Evolutionary conservation across 2,113 vertebrate genomes (phyloP).

Genomic region (Tenebrosternarchus preto): DNA sequence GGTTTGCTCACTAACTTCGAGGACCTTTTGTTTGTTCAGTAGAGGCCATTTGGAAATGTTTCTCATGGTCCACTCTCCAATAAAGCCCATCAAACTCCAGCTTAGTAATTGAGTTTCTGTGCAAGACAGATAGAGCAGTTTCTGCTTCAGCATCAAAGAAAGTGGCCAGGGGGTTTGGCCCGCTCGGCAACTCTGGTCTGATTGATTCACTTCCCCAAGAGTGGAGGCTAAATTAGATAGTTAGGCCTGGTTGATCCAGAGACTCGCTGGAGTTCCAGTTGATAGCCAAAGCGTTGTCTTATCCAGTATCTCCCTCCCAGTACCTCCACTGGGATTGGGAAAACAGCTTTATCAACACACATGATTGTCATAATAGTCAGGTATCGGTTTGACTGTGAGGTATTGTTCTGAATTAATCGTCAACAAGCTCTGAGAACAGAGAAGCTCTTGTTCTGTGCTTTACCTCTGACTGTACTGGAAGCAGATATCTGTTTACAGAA

Average conservation of each 20-base stretch:
- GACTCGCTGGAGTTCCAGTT: slow-evolving; percentile 7
- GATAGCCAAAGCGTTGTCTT: background rate
- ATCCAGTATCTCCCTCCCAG: background rate
- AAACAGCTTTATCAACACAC: background rate
- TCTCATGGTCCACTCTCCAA: slow-evolving; percentile 44
- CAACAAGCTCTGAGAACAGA: background rate
- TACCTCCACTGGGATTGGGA: background rate
- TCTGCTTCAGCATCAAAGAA: slow-evolving; percentile 42
- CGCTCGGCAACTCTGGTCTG: slow-evolving; percentile 26
- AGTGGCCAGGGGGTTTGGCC: slow-evolving; percentile 33
- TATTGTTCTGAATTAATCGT: background rate
- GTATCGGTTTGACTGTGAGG: background rate
- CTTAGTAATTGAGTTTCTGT: slow-evolving; percentile 46
- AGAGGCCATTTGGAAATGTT: slow-evolving; percentile 42
- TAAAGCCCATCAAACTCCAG: slow-evolving; percentile 44
- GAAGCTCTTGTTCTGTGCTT: too few species aligned
- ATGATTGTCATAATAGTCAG: background rate
- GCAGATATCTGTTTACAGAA: background rate
- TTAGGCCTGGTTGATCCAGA: slow-evolving; percentile 43
- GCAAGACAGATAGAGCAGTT: slow-evolving; percentile 41
- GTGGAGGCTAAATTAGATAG: slow-evolving; percentile 38
- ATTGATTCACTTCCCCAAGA: slow-evolving; percentile 46
- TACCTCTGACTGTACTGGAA: too few species aligned
- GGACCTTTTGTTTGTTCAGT: slow-evolving; percentile 19
- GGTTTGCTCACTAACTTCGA: slow-evolving; percentile 18